phyloP scores from a whole-genome alignment of 2,888 invertebrate genomes.

The Drepanosiphum platanoidis region DNA sequence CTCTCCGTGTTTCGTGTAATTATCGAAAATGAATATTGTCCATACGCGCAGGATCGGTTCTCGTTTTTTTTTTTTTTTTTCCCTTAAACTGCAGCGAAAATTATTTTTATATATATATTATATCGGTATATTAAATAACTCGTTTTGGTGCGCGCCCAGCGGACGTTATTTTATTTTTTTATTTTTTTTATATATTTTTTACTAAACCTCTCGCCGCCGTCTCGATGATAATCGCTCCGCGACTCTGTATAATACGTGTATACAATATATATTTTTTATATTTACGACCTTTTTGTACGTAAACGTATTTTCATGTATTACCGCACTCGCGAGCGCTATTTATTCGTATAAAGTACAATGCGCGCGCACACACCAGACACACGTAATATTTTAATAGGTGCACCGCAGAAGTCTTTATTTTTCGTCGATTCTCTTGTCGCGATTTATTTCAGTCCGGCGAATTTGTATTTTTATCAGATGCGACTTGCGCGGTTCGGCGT shows the following conservation, averaged over 20 bases:
- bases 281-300: slow-evolving; percentile 12
- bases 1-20: background rate
- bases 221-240: slow-evolving; percentile 6
- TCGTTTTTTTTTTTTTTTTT: slow-evolving; percentile 34
- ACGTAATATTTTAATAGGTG: too few species aligned
- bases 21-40: slow-evolving; percentile 1
- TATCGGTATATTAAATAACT: background rate
- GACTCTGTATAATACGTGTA: background rate
- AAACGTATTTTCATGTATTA: background rate
- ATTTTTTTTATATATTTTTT: background rate
- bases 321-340: background rate
- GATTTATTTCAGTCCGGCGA: background rate
- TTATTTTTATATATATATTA: slow-evolving; percentile 3
- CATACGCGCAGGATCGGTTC: background rate
- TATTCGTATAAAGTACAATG: too few species aligned
- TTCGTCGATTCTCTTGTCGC: background rate
- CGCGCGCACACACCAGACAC: too few species aligned
- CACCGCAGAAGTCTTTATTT: too few species aligned
- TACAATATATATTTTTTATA: background rate
- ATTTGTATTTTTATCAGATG: background rate
- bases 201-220: background rate
- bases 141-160: slow-evolving; percentile 14
- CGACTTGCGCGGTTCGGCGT: background rate
- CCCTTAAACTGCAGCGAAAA: slow-evolving; percentile 22
- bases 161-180: background rate